Percentiles rank a stretch among this genome's conserved stretches.
Conservation (phyloP, 2,797 vertebrate species). For the Staurois parvus region DNA sequence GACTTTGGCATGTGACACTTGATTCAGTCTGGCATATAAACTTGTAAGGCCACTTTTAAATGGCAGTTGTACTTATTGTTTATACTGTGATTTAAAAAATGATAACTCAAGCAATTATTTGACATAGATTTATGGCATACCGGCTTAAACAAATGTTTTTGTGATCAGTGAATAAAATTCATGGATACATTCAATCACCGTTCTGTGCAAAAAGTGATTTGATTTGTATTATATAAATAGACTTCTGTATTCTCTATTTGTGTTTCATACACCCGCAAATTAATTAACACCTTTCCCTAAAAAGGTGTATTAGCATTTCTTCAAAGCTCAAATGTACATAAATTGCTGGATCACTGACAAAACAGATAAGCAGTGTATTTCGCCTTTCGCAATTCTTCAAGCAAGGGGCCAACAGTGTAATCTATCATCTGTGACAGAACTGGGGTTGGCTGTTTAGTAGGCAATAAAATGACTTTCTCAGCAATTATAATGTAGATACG, state of each 20-base stretch:
- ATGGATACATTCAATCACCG: background rate
- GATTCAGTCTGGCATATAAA: no score
- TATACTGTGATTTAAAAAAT: no score
- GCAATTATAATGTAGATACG: conserved; percentile 11
- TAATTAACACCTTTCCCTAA: background rate
- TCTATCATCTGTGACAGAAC: conserved; percentile 58
- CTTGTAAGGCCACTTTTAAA: no score
- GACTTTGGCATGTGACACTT: no score
- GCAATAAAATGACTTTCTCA: conserved; percentile 43
- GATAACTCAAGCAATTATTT: no score
- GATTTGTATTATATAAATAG: background rate
- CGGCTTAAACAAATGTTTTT: background rate
- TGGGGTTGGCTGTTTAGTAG: conserved; percentile 43
- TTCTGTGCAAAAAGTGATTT: background rate
- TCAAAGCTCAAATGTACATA: conserved; percentile 9
- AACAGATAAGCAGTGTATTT: conserved; percentile 9
- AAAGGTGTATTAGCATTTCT: conserved; percentile 1
- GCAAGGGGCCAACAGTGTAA: conserved; percentile 25
- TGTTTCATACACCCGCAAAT: conserved; percentile 8
- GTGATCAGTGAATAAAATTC: background rate
- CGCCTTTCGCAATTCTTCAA: conserved; percentile 1
- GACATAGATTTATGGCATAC: no score
- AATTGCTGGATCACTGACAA: conserved; percentile 31
- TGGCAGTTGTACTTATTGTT: no score
- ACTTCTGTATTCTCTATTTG: conserved; percentile 2